A percentile compares a stretch with the other conserved stretches of the same genome.
These are phyloP conservation scores for Nipponia nippon DNA, from an alignment of 2,113 vertebrate species.

Conservation along the genomic window DNA sequence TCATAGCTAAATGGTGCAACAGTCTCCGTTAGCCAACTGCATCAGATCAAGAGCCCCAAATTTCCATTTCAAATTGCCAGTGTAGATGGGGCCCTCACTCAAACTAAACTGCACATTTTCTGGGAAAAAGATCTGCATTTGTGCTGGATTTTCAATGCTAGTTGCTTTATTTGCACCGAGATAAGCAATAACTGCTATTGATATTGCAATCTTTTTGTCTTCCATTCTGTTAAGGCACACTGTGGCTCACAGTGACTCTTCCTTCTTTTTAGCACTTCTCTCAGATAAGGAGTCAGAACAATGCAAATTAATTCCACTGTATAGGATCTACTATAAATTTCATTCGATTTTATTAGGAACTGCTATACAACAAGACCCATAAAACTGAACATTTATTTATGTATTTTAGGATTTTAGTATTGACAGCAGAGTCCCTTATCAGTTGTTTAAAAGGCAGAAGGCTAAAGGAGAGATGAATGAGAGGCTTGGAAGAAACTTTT, in stretches of 20 bases:
- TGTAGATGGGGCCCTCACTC: background rate
- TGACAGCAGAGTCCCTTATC: background rate
- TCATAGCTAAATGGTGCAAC: background rate
- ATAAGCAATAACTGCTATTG: background rate
- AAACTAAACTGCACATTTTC: background rate
- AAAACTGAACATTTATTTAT: background rate
- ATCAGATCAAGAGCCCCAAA: background rate
- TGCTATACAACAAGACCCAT: background rate
- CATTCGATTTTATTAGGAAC: background rate
- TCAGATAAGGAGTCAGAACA: background rate
- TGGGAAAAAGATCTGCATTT: background rate
- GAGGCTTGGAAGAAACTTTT: background rate
- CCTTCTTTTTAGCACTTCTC: background rate
- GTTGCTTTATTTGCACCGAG: background rate
- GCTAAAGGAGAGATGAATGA: background rate
- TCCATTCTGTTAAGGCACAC: background rate
- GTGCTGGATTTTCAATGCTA: background rate
- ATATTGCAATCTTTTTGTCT: background rate
- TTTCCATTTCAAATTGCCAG: background rate
- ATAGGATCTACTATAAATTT: background rate
- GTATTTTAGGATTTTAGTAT: background rate
- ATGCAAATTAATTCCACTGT: background rate
- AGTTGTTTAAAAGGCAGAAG: background rate
- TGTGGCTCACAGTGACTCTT: background rate
- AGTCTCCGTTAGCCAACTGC: accelerated